Conservation (phyloP, 2,113 vertebrate genomes). For the Thryonomys swinderianus region DNA sequence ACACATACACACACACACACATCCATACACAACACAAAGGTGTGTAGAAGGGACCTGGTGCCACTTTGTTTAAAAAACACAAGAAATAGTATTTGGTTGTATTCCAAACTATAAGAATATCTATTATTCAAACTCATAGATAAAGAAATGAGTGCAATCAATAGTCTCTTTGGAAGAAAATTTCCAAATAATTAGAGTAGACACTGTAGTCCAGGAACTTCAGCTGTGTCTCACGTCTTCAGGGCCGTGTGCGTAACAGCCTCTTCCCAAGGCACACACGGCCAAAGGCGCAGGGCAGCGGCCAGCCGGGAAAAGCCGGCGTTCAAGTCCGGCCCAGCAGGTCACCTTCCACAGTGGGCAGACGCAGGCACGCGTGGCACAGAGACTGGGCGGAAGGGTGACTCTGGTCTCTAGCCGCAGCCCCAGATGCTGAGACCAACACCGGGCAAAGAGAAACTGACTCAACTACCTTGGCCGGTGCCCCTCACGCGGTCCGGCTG, state of each 20-base stretch:
- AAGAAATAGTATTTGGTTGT: not conserved
- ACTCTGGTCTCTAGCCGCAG: not conserved
- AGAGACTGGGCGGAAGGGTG: not conserved
- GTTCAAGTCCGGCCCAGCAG: not conserved
- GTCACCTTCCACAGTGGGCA: not conserved
- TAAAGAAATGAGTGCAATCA: no score
- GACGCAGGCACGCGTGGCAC: not conserved
- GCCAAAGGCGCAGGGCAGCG: not conserved
- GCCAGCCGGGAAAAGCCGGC: accelerated
- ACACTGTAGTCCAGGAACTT: not conserved
- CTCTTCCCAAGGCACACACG: not conserved
- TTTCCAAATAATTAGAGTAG: not conserved
- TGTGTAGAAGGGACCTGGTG: not conserved
- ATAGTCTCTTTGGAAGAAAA: not conserved
- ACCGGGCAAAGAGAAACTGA: not conserved
- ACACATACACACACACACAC: no score
- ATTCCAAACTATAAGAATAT: not conserved
- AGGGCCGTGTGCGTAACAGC: not conserved
- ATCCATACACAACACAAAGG: accelerated
- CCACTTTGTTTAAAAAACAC: not conserved
- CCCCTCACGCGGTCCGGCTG: not conserved
- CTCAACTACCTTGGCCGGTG: accelerated
- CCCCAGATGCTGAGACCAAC: not conserved
- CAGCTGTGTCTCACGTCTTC: not conserved
- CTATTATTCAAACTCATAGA: not conserved